Conservation (phyloP, 2,888 invertebrate genomes). For the Chouioia cunea region DNA sequence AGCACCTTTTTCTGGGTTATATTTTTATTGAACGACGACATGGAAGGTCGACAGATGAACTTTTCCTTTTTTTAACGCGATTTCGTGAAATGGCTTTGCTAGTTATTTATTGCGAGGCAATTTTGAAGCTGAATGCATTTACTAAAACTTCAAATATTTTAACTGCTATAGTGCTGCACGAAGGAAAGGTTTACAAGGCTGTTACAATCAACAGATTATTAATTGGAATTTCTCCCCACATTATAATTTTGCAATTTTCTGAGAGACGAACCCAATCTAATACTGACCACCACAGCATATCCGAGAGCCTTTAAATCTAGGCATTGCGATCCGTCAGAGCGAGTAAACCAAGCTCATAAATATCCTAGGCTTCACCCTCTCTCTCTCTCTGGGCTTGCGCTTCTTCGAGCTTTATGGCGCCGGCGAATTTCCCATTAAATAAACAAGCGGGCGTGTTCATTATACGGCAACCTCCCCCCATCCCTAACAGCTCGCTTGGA, state of each 20-base stretch:
- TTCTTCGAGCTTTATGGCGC: conserved; percentile 67
- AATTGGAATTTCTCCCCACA: neutral
- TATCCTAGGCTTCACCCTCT: conserved; percentile 66
- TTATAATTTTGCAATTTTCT: neutral
- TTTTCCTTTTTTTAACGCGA: no score
- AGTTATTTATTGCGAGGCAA: no score
- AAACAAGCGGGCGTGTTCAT: conserved; percentile 64
- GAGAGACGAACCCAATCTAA: conserved; percentile 10
- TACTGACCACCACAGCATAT: no score
- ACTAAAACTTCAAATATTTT: no score
- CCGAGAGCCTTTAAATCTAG: conserved; percentile 36
- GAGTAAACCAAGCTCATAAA: conserved; percentile 68
- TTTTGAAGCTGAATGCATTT: no score
- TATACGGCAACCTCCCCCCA: conserved; percentile 40
- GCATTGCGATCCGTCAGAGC: conserved; percentile 68
- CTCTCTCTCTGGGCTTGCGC: conserved; percentile 45
- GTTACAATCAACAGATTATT: conserved; percentile 8
- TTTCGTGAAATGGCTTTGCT: no score
- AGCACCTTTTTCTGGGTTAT: no score
- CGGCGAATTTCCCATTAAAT: conserved; percentile 69
- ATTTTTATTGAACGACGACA: no score
- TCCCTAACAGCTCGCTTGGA: conserved; percentile 10
- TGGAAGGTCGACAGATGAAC: no score
- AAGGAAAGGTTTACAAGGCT: no score
- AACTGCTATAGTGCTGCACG: no score